A percentile compares a stretch with the other conserved stretches of the same genome.
Conservation (phyloP, 2,888 invertebrate genomes). For the Frankliniella fusca region DNA sequence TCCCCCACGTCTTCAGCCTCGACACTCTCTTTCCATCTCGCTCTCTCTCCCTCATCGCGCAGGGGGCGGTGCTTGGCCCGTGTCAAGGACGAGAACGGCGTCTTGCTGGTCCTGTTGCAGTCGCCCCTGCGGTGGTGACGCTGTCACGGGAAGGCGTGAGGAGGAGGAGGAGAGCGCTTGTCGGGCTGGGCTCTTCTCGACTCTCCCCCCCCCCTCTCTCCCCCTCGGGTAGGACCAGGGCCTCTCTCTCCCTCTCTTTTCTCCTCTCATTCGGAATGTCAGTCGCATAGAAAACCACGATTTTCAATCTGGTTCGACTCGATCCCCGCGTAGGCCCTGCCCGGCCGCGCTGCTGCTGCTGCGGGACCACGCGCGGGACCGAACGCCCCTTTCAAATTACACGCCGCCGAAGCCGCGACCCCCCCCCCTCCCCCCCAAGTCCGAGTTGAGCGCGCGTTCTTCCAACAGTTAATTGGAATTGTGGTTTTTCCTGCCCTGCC, state of each 20-base stretch:
- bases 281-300: slow-evolving; percentile 1
- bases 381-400: neutral
- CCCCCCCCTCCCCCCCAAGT: neutral
- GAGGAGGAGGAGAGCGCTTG: neutral
- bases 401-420: neutral
- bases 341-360: neutral
- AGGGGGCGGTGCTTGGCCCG: too few relatives aligned
- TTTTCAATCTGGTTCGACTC: slow-evolving; percentile 7
- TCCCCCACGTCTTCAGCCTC: too few relatives aligned
- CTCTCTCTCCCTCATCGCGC: too few relatives aligned
- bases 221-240: too few relatives aligned
- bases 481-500: slow-evolving; percentile 4
- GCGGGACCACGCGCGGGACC: neutral
- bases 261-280: neutral
- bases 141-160: too few relatives aligned
- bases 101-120: neutral
- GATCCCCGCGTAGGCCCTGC: neutral
- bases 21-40: too few relatives aligned
- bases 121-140: too few relatives aligned
- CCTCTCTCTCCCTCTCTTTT: too few relatives aligned
- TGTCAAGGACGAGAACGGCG: neutral
- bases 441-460: neutral
- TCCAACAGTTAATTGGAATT: slow-evolving; percentile 26
- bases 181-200: neutral
- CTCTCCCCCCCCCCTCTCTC: neutral